Conservation (phyloP, 1,140 invertebrate species). For the Aporrectodea caliginosa region DNA sequence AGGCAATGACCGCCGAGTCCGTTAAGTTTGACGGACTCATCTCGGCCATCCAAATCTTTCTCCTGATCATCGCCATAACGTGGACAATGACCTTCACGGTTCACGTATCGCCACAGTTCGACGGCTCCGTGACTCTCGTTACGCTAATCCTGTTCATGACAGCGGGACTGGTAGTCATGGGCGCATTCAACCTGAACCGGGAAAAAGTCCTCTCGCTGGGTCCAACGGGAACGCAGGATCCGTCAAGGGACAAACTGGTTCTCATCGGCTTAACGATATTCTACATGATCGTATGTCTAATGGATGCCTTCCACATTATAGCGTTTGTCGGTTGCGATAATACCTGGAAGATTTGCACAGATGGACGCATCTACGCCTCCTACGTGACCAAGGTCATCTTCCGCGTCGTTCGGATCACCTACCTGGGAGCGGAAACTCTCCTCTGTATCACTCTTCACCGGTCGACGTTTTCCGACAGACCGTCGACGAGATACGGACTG, state of each 20-base stretch:
- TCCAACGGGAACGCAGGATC: too few relatives aligned
- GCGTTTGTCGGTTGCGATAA: neutral
- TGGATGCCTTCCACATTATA: neutral
- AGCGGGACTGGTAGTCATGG: neutral
- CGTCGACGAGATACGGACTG: neutral
- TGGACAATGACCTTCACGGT: neutral
- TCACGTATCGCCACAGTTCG: neutral
- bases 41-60: neutral
- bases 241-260: neutral
- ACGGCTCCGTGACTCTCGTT: neutral
- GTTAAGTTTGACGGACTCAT: neutral
- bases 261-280: neutral
- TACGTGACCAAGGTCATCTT: neutral
- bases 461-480: neutral
- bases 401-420: neutral
- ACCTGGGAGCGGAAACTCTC: neutral
- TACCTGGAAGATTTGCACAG: neutral
- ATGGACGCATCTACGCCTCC: neutral
- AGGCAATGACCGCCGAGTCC: neutral
- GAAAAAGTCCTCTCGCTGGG: too few relatives aligned
- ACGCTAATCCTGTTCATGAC: neutral
- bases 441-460: neutral
- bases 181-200: neutral
- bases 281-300: neutral
- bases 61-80: neutral